A percentile compares a stretch with the other conserved stretches of the same genome.
phyloP scores from a whole-genome alignment of 2,113 vertebrate species.

The Phoxinus phoxinus region DNA sequence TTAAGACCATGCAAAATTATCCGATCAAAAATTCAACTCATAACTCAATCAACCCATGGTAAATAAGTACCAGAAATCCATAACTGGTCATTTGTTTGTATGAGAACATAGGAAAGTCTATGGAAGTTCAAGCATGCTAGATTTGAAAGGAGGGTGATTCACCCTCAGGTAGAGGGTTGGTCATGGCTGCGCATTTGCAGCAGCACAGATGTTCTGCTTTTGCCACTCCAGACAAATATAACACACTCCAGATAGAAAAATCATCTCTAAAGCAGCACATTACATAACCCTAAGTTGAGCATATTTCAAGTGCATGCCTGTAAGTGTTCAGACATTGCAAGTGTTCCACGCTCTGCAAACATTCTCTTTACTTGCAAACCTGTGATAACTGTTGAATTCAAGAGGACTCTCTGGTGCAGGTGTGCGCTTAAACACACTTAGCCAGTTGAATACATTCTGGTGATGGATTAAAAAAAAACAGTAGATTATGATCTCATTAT shows the following conservation, averaged over 20 bases:
- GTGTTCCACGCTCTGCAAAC: not conserved
- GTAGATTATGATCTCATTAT: constrained; percentile 26
- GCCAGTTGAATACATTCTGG: constrained; percentile 14
- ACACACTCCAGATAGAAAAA: constrained; percentile 22
- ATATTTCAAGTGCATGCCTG: constrained; percentile 23
- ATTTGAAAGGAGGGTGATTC: constrained; percentile 6
- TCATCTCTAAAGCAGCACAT: constrained; percentile 5
- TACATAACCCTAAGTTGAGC: constrained; percentile 39
- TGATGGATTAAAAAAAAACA: not conserved
- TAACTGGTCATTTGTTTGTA: not conserved
- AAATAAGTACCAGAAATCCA: not conserved
- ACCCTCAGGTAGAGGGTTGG: not conserved
- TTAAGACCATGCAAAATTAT: not conserved
- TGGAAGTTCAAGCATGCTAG: constrained; percentile 4
- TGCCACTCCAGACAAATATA: constrained; percentile 21
- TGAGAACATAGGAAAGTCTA: not conserved
- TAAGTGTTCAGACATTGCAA: not conserved
- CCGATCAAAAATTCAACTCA: not conserved
- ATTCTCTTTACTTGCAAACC: constrained; percentile 16
- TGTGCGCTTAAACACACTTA: not conserved
- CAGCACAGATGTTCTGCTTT: constrained; percentile 30
- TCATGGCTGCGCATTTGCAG: not conserved
- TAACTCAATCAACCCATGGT: not conserved
- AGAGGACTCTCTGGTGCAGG: not conserved
- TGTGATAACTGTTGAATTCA: not conserved